Evolutionary conservation across 2,113 vertebrate species (phyloP).

Genomic region (Pseudonaja textilis): DNA sequence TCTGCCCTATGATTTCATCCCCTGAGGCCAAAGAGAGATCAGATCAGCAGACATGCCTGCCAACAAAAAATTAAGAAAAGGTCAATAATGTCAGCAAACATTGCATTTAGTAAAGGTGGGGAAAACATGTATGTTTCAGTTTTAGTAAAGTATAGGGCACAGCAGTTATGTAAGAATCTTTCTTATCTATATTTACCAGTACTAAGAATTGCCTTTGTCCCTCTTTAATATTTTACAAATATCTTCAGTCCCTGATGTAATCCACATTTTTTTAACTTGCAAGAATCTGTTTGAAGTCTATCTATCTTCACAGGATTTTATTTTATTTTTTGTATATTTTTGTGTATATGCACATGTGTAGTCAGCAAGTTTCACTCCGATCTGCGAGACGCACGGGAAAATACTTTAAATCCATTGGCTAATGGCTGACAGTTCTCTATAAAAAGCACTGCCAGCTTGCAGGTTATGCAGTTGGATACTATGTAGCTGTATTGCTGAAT

Average conservation of each 20-base stretch:
- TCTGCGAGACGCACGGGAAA: too few relatives aligned
- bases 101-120: neutral
- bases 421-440: too few relatives aligned
- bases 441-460: too few relatives aligned
- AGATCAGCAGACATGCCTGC: conserved; percentile 35
- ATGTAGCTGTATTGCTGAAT: too few relatives aligned
- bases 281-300: neutral
- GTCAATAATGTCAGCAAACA: conserved; percentile 30
- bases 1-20: conserved; percentile 43
- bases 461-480: too few relatives aligned
- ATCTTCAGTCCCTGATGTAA: neutral
- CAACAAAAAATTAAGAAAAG: conserved; percentile 35
- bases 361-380: too few relatives aligned
- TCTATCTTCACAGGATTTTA: neutral
- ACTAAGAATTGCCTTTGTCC: neutral
- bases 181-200: neutral
- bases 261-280: neutral
- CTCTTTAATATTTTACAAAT: neutral
- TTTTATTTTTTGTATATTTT: too few relatives aligned
- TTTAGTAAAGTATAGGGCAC: neutral
- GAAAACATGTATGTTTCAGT: neutral
- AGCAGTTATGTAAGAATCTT: neutral
- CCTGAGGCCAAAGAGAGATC: conserved; percentile 34
- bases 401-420: too few relatives aligned
- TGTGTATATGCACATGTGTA: too few relatives aligned